phyloP scores from a whole-genome alignment of 2,888 invertebrate genomes.

The Aphrophora alni region DNA sequence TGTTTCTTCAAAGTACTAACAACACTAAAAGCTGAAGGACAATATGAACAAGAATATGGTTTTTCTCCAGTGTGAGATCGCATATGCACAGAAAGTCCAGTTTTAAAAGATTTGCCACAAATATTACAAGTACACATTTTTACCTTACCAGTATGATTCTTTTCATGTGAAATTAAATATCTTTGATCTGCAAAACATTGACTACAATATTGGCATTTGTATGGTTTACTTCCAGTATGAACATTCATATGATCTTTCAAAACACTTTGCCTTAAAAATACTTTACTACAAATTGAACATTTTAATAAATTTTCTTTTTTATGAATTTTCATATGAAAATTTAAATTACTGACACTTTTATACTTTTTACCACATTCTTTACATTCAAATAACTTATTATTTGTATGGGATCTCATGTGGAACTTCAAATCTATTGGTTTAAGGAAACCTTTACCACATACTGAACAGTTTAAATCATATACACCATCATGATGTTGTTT shows the following conservation, averaged over 20 bases:
- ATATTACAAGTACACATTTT: constrained; percentile 46
- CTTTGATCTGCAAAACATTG: constrained; percentile 49
- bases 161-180: constrained; percentile 46
- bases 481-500: constrained; percentile 20
- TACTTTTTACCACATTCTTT: constrained; percentile 56
- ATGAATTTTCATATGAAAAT: constrained; percentile 58
- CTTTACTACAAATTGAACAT: constrained; percentile 58
- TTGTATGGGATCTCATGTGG: constrained; percentile 57
- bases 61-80: constrained; percentile 51
- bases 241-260: constrained; percentile 53
- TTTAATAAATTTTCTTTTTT: constrained; percentile 47
- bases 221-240: constrained; percentile 53
- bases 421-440: constrained; percentile 57
- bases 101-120: constrained; percentile 52
- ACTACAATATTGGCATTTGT: constrained; percentile 50
- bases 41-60: constrained; percentile 49
- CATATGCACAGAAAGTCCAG: constrained; percentile 51
- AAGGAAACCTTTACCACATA: constrained; percentile 50
- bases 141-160: constrained; percentile 41
- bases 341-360: constrained; percentile 57
- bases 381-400: constrained; percentile 57
- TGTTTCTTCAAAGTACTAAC: constrained; percentile 40
- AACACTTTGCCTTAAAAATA: constrained; percentile 58
- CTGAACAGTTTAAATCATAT: constrained; percentile 19
- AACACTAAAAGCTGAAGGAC: constrained; percentile 42